Conservation (phyloP, 2,888 invertebrate species). For the Nomada ruficornis region DNA sequence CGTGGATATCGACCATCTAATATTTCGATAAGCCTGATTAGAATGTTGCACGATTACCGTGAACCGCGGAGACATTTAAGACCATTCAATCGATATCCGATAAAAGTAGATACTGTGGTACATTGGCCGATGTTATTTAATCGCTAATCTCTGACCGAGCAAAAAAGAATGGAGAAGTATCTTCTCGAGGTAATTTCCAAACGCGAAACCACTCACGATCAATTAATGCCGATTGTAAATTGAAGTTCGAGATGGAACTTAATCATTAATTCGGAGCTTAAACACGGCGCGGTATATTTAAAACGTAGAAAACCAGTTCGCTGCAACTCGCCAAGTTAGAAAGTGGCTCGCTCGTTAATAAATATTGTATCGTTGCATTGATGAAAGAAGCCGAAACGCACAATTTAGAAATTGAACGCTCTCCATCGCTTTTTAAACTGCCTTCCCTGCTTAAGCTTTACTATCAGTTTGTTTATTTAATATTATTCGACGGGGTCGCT, state of each 20-base stretch:
- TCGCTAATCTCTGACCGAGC: not conserved
- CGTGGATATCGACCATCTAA: slow-evolving; percentile 71
- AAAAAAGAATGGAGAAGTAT: not conserved
- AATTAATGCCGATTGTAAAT: not conserved
- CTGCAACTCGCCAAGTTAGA: not conserved
- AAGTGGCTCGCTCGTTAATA: slow-evolving; percentile 31
- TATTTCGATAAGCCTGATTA: slow-evolving; percentile 75
- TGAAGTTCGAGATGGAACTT: not conserved
- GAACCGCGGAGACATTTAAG: slow-evolving; percentile 62
- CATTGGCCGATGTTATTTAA: slow-evolving; percentile 51
- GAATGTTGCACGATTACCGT: slow-evolving; percentile 68
- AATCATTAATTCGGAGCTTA: slow-evolving; percentile 10
- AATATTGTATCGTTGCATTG: slow-evolving; percentile 15
- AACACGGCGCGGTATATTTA: not conserved
- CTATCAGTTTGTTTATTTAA: no score
- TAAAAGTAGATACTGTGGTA: slow-evolving; percentile 37
- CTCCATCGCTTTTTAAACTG: no score
- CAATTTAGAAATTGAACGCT: slow-evolving; percentile 8
- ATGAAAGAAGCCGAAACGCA: slow-evolving; percentile 7
- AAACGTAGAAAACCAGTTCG: slow-evolving; percentile 24
- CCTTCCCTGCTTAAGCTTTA: not conserved
- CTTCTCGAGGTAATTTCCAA: not conserved
- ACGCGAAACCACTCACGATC: slow-evolving; percentile 5
- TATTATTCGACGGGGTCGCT: no score
- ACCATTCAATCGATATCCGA: slow-evolving; percentile 45